Percentiles rank a stretch among this genome's conserved stretches.
Evolutionary conservation across 2,888 invertebrate genomes (phyloP).

Genomic region (Ennomos quercinarius): DNA sequence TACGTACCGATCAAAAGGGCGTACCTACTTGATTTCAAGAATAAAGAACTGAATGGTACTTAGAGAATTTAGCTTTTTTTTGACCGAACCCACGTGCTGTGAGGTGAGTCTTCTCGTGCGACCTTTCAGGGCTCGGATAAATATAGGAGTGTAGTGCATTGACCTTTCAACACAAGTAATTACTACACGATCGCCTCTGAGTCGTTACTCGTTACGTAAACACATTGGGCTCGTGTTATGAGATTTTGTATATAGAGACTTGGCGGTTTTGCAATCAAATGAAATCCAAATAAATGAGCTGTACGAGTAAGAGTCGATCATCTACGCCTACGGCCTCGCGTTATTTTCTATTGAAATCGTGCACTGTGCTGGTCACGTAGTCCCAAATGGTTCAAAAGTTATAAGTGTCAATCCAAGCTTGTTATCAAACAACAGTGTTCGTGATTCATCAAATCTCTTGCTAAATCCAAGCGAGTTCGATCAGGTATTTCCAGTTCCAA

Average conservation of each 20-base stretch:
- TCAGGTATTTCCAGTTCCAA: constrained; percentile 4
- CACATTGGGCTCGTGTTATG: neutral
- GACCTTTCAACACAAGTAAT: constrained; percentile 1
- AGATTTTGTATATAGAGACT: constrained; percentile 1
- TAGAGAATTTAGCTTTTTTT: neutral
- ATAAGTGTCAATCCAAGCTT: too few relatives aligned
- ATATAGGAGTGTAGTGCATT: constrained; percentile 13
- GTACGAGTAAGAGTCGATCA: too few relatives aligned
- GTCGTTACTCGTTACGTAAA: constrained; percentile 4
- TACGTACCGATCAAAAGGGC: too few relatives aligned
- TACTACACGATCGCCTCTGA: neutral
- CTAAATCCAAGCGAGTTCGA: constrained; percentile 2
- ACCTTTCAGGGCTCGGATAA: neutral
- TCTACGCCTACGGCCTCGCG: too few relatives aligned
- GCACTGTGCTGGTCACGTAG: too few relatives aligned
- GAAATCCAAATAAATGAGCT: too few relatives aligned
- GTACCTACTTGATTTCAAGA: too few relatives aligned
- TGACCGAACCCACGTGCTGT: neutral
- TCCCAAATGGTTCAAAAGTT: too few relatives aligned
- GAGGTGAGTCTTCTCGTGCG: neutral
- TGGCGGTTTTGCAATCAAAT: neutral
- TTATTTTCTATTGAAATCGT: too few relatives aligned
- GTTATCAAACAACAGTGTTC: too few relatives aligned
- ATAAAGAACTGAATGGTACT: too few relatives aligned
- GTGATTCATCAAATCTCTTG: neutral